A percentile compares a stretch with the other conserved stretches of the same genome.
Conservation (phyloP, 2,113 vertebrate species). For the Prunella fulvescens region DNA sequence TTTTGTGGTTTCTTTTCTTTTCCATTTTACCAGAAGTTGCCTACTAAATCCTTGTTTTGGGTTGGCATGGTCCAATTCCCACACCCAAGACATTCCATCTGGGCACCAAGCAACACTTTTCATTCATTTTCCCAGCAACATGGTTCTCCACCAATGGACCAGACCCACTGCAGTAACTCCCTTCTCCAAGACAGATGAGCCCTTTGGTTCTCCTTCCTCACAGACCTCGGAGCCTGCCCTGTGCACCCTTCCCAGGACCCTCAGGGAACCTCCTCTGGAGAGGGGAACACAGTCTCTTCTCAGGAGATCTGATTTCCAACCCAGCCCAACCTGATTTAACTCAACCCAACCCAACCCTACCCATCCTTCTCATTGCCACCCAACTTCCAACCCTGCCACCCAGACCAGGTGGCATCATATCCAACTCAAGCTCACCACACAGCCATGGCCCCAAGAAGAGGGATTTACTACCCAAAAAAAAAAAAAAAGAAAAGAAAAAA, state of each 20-base stretch:
- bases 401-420: neutral
- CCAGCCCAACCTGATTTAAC: neutral
- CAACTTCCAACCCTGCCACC: accelerated
- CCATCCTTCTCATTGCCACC: neutral
- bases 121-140: neutral
- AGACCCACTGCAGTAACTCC: neutral
- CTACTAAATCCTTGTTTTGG: neutral
- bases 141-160: neutral
- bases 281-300: neutral
- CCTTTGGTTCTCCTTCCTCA: neutral
- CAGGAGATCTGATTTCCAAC: neutral
- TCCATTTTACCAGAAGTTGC: neutral
- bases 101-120: neutral
- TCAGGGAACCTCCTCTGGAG: neutral
- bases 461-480: neutral
- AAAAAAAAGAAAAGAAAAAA: neutral
- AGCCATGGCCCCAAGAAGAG: neutral
- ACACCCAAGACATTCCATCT: neutral
- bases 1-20: neutral
- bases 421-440: neutral
- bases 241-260: neutral
- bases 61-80: neutral
- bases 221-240: neutral
- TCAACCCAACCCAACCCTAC: neutral
- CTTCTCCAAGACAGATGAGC: neutral